Conservation (phyloP, 2,797 vertebrate species). For the Eulemur rubriventer region DNA sequence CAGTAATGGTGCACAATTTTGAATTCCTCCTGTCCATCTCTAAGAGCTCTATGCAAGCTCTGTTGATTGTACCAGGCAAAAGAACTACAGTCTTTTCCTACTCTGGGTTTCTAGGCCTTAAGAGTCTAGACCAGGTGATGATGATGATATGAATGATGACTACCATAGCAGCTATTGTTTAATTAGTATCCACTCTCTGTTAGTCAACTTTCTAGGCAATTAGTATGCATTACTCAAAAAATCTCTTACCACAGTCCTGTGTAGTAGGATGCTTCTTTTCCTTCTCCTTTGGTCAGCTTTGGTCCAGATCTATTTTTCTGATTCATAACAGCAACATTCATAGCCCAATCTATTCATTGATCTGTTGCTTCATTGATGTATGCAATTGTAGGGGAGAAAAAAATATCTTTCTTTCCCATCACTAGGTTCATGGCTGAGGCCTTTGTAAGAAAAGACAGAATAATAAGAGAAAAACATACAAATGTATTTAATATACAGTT, state of each 20-base stretch:
- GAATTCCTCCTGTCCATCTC: not conserved
- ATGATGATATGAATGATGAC: not conserved
- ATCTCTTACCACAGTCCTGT: not conserved
- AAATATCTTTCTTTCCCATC: not conserved
- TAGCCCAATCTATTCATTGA: not conserved
- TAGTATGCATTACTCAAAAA: not conserved
- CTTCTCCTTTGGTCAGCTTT: not conserved
- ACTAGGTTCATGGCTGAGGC: not conserved
- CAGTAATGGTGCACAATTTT: not conserved
- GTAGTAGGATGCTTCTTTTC: not conserved
- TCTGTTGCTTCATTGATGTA: not conserved
- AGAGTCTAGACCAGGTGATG: not conserved
- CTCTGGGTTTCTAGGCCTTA: not conserved
- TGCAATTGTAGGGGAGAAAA: not conserved
- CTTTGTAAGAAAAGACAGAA: not conserved
- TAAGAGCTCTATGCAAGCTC: not conserved
- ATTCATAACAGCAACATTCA: not conserved
- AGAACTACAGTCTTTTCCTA: not conserved
- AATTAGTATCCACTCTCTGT: not conserved
- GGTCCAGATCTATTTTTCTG: not conserved
- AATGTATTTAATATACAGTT: not conserved
- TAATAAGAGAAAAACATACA: not conserved
- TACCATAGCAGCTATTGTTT: not conserved
- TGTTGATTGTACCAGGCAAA: not conserved
- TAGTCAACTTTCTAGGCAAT: not conserved